Evolutionary conservation across 2,888 invertebrate genomes (phyloP), one percentile per base, ranked within the genome.

Genomic region (Microctonus hyperodae): DNA sequence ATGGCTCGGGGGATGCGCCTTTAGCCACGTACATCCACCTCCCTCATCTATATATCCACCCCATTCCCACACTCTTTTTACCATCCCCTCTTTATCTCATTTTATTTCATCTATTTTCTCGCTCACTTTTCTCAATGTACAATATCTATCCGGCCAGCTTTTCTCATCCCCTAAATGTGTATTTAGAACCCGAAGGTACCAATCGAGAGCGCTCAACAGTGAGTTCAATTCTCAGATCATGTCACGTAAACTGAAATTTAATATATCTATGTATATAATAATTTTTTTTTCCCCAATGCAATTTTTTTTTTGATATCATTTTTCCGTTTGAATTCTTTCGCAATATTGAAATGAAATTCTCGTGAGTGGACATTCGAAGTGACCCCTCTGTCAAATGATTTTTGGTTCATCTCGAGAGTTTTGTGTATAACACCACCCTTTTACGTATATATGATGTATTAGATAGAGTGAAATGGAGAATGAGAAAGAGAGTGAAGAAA

Each of bases 1-100:
- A 82, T 79, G 76, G 77, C 82, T 78, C 76, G 78, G 76, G 81
- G 80, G 83, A 82, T 83, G 82, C 79, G 83, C 83, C 82, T 82
- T 79, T 79, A 62, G 67, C 58, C 64, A 56, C 57, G 62, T 61
- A 58, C 60, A 58, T 56, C 67, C 63, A 64, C 57, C 66, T 44
- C 62, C 67, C 67, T 59, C 28, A 25, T 55, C 37, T 51, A 50
- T 64, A 31, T 48, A 40, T 53, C 25, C 53, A 4, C 40, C 28
- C n/a, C 31, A 23, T 55, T 56, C 70, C 48, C 63, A 59, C 63
- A 62, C 66, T 64, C 61, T 51, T 57, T n/a, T 51, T 55, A n/a
- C 58, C 62, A 71, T 60, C 67, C 68, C 65, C 62, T 58, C 67
- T 55, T 55, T 35, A 55, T 44, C 65, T 31, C 16, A 33, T 33